Evolutionary conservation across 1,140 invertebrate species (phyloP).

Genomic region (Dryas iulia): DNA sequence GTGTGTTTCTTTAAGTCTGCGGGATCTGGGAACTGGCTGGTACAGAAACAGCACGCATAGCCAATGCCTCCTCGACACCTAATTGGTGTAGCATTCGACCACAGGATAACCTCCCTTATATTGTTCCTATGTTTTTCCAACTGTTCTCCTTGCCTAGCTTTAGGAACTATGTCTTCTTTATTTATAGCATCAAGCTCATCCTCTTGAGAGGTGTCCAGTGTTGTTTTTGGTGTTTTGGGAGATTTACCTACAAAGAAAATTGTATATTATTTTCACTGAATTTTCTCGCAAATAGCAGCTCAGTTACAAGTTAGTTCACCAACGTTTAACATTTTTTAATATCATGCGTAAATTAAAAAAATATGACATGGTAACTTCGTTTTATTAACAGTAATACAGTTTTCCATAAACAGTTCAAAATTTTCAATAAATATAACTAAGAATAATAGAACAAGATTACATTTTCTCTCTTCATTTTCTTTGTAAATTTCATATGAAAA

Average conservation of each 20-base stretch:
- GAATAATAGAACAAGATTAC: too few relatives aligned
- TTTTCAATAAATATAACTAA: too few relatives aligned
- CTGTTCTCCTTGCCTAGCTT: constrained; percentile 38
- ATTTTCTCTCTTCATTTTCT: too few relatives aligned
- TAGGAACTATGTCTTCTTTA: constrained; percentile 19
- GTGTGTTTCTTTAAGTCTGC: constrained; percentile 54
- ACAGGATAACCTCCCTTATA: constrained; percentile 51
- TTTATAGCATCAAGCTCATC: neutral
- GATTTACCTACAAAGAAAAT: constrained; percentile 56
- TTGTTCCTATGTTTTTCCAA: constrained; percentile 54
- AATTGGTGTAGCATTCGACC: constrained; percentile 60
- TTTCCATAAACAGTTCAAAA: too few relatives aligned
- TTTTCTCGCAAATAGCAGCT: neutral
- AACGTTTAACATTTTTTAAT: too few relatives aligned
- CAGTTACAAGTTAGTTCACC: neutral
- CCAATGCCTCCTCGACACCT: constrained; percentile 44
- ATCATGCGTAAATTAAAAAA: neutral
- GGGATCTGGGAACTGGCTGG: constrained; percentile 45
- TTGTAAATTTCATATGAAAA: too few relatives aligned
- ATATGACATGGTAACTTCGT: neutral
- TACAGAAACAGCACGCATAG: constrained; percentile 56
- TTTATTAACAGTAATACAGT: neutral
- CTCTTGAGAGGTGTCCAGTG: constrained; percentile 3
- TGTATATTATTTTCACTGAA: constrained; percentile 31
- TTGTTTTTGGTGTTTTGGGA: constrained; percentile 26